phyloP scores from a whole-genome alignment of 1,140 invertebrate genomes.

The Homalodisca vitripennis region DNA sequence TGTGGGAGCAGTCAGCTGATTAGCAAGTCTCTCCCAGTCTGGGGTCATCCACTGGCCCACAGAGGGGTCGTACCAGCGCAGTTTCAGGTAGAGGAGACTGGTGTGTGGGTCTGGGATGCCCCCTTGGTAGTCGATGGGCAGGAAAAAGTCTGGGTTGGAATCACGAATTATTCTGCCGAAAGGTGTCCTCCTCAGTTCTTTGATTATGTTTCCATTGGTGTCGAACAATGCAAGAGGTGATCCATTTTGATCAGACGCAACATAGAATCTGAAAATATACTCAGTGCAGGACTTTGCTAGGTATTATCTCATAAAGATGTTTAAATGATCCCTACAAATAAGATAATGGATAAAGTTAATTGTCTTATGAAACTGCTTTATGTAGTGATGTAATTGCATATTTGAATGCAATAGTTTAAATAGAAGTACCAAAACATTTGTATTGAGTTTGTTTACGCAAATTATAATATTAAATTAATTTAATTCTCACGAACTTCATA shows the following conservation, averaged over 20 bases:
- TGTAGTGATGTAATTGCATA: too few relatives aligned
- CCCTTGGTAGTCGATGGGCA: conserved; percentile 92
- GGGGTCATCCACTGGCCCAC: conserved; percentile 96
- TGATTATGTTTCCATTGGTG: conserved; percentile 83
- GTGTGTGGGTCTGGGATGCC: conserved; percentile 82
- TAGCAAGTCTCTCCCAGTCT: conserved; percentile 82
- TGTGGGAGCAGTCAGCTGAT: conserved; percentile 74
- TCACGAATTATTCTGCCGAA: conserved; percentile 88
- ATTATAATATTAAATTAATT: too few relatives aligned
- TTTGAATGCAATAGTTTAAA: too few relatives aligned
- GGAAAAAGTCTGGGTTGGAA: conserved; percentile 86
- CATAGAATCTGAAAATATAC: conserved; percentile 73
- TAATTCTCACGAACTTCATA: too few relatives aligned
- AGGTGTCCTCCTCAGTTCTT: conserved; percentile 86
- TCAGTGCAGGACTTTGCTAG: too few relatives aligned
- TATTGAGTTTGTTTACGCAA: too few relatives aligned
- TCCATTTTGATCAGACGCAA: conserved; percentile 90
- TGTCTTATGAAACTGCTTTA: too few relatives aligned
- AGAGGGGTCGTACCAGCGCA: conserved; percentile 86
- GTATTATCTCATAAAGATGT: too few relatives aligned
- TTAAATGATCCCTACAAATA: too few relatives aligned
- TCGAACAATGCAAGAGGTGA: conserved; percentile 90
- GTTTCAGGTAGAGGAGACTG: conserved; percentile 79
- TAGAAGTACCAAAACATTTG: too few relatives aligned
- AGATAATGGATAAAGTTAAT: too few relatives aligned